Percentiles rank a stretch among this genome's conserved stretches.
phyloP scores from a whole-genome alignment of 2,888 invertebrate genomes.

The Epirrita christyi region DNA sequence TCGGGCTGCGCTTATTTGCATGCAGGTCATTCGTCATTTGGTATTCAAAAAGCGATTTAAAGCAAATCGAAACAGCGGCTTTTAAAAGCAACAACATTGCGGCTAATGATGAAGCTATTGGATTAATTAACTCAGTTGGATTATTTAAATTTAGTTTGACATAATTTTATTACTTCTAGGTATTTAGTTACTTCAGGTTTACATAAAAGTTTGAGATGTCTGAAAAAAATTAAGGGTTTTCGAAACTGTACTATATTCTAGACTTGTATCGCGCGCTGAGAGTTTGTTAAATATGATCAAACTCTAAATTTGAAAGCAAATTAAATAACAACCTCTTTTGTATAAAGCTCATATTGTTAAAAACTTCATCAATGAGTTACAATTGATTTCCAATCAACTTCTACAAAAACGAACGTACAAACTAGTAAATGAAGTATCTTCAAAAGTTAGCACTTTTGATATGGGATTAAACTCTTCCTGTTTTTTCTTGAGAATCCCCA shows the following conservation, averaged over 20 bases:
- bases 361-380: neutral
- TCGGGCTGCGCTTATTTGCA: slow-evolving; percentile 48
- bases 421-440: slow-evolving; percentile 3
- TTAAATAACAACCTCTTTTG: too few species aligned
- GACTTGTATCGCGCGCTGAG: too few species aligned
- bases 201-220: too few species aligned
- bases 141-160: too few species aligned
- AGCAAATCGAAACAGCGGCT: slow-evolving; percentile 61
- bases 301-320: too few species aligned
- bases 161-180: too few species aligned
- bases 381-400: neutral
- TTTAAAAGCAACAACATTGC: slow-evolving; percentile 41
- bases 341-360: neutral
- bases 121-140: neutral
- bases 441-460: slow-evolving; percentile 38
- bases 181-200: too few species aligned
- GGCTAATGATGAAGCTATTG: slow-evolving; percentile 14
- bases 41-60: slow-evolving; percentile 59
- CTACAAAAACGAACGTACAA: slow-evolving; percentile 12
- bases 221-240: too few species aligned
- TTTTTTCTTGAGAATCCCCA: slow-evolving; percentile 57
- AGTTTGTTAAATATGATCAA: too few species aligned
- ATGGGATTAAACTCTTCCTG: slow-evolving; percentile 60
- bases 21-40: slow-evolving; percentile 63
- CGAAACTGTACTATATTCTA: too few species aligned